Conservation (phyloP, 2,797 vertebrate species). For the Stomatorhinus walkeri region DNA sequence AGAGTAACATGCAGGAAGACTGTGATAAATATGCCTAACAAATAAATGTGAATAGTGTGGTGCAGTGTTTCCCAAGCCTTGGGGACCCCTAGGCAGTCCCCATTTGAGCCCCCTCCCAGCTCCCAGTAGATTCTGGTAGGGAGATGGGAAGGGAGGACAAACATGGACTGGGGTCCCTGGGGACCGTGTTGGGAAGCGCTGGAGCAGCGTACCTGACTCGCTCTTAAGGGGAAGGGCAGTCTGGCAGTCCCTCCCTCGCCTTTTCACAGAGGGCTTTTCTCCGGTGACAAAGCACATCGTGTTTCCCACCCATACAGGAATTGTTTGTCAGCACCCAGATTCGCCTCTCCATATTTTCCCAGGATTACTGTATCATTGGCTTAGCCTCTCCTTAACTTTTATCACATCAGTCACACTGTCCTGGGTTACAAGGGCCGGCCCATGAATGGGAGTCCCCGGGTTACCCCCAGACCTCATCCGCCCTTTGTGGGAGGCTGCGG, state of each 20-base stretch:
- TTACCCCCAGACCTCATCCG: not conserved
- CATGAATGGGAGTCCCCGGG: not conserved
- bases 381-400: conserved; percentile 19
- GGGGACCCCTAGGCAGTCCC: not conserved
- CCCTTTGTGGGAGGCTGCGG: conserved; percentile 16
- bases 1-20: not conserved
- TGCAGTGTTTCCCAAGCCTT: not conserved
- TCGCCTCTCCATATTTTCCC: conserved; percentile 28
- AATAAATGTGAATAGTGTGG: not conserved
- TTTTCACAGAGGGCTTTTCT: conserved; percentile 15
- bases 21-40: not conserved
- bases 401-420: conserved; percentile 23
- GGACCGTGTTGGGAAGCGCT: not conserved
- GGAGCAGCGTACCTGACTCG: not conserved
- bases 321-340: conserved; percentile 27
- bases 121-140: not conserved
- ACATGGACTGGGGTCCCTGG: not conserved
- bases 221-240: not conserved
- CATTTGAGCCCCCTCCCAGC: not conserved
- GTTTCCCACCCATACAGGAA: conserved; percentile 20
- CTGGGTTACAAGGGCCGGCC: conserved; percentile 21
- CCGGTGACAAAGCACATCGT: conserved; percentile 18
- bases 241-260: not conserved
- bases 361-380: conserved; percentile 28
- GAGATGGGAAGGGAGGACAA: not conserved